Conservation (phyloP, 2,113 vertebrate species). For the Nymphicus hollandicus region DNA sequence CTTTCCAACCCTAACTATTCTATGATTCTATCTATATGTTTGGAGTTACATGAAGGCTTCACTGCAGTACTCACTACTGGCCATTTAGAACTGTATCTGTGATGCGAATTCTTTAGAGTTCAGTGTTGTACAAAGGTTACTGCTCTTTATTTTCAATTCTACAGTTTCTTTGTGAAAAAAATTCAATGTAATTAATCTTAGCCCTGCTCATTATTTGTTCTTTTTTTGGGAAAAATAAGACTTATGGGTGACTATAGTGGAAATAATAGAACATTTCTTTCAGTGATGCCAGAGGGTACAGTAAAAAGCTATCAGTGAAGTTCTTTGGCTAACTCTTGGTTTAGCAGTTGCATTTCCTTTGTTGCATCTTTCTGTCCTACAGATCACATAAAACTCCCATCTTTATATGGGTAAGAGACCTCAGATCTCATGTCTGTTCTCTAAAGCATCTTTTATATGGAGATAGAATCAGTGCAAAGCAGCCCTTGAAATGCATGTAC, state of each 20-base stretch:
- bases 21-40: not conserved
- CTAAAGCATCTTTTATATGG: not conserved
- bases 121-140: not conserved
- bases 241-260: accelerated
- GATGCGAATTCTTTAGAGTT: not conserved
- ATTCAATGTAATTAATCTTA: not conserved
- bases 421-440: not conserved
- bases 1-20: too few species aligned
- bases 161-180: not conserved
- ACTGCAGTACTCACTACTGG: accelerated
- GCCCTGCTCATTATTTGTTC: not conserved
- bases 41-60: not conserved
- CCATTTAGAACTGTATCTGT: not conserved
- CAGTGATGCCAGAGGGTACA: not conserved
- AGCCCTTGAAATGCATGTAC: not conserved
- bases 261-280: not conserved
- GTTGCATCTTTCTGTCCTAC: not conserved
- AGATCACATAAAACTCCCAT: not conserved
- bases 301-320: not conserved
- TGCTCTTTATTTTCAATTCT: not conserved
- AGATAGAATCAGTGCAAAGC: not conserved
- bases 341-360: not conserved
- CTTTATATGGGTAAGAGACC: not conserved
- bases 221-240: not conserved
- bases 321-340: not conserved